Base-by-base conservation (phyloP, 2,888 invertebrate species). In the Tethea ocularis region DNA sequence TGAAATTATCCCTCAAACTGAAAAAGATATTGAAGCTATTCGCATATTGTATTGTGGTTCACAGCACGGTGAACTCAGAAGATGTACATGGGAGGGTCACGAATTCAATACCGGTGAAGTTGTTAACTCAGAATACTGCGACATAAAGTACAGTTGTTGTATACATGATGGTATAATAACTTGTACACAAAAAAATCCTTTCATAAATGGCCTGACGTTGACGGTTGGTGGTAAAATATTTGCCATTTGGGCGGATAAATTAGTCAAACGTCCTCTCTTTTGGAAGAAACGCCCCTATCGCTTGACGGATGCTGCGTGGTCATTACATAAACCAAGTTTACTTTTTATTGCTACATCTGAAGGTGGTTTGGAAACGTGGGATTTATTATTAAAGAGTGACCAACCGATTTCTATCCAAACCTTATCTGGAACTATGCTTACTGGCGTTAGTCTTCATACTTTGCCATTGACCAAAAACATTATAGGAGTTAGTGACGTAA, bases 281-380 rank as follows among this genome's bases (percentile, higher is more conserved):
- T 96, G 96, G 96, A 94, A 96, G 58, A 94, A 94, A 68, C 91
- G 94, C 15, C 87, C 93, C 1, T 87, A 87, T 60, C 86, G 90
- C 58, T 91, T 96, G 64, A 96, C 96, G 0, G 93, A 94, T 17
- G 95, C 96, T 0, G 88, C 92, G 41, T 98, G 97, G 97, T 97
- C 96, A n/a, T 91, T 94, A n/a, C 94, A 95, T 52, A 94, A 96
- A 57, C 95, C 97, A 0, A 95, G 95, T 56, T 94, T 96, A 55
- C 88, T 97, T 61, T 96, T 95, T 77, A 84, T 97, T 58, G 93
- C 95, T 0, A 95, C 96, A 22, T 93, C 92, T 24, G 97, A 97
- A 87, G 97, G 97, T 2, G 94, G 93, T 61, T 88, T 97, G 15
- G 97, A 98, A 85, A 95, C 95, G 13, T 98, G 98, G 98, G 96